Base-by-base conservation (phyloP, 1,140 invertebrate genomes). In the Maconellicoccus hirsutus region DNA sequence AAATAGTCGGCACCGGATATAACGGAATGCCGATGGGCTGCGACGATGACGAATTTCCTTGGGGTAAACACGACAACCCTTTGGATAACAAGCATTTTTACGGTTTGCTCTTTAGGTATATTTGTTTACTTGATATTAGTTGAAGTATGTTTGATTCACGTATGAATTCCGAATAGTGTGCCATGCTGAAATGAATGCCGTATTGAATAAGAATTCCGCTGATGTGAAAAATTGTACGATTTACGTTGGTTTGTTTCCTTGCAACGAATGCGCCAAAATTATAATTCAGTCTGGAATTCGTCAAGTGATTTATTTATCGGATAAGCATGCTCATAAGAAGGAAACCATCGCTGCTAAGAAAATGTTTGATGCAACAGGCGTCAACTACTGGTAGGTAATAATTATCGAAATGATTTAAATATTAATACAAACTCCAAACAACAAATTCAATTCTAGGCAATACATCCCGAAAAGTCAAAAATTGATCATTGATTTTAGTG, bases 101-200 rank as follows among this genome's bases (percentile, higher is more conserved):
- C 84, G 91, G 91, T 93, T 81, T 77, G 72, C 74, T 59, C 19
- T 29, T 69, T 59, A 59, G 12, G 29, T 63, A 26, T 38, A 66
- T 70, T 21, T 33, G 12, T n/a, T n/a, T n/a, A n/a, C n/a, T n/a
- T n/a, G n/a, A n/a, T n/a, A n/a, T n/a, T n/a, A n/a, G n/a, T n/a
- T n/a, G n/a, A n/a, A n/a, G n/a, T n/a, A n/a, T n/a, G n/a, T n/a
- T n/a, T n/a, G n/a, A 61, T 70, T 26, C 16, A 66, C 38, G 27
- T 70, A 72, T 69, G 75, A 74, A 75, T 86, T 87, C 74, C n/a
- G n/a, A n/a, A n/a, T 79, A 93, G 96, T 98, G 0, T 97, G 94
- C 74, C 96, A 98, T 82, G 96, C 96, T 29, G 96, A 98, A 83
- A 84, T 96, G 79, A 98, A 98, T 84, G 95, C 96, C 12, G 92